phyloP scores from a whole-genome alignment of 2,113 vertebrate genomes.

The Rhizomys pruinosus region DNA sequence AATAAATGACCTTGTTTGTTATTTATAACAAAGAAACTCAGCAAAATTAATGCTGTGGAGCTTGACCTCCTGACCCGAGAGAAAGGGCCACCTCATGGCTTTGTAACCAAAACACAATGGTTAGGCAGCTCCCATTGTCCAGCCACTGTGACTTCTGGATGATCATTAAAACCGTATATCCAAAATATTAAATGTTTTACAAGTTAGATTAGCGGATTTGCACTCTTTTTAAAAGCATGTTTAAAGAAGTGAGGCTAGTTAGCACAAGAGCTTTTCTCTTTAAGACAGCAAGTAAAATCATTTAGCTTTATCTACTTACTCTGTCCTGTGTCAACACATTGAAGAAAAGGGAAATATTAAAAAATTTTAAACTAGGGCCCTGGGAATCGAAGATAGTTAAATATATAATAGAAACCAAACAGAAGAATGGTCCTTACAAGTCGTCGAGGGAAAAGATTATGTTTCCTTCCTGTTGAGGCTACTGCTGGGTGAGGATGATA shows the following conservation, averaged over 20 bases:
- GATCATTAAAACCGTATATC: conserved; percentile 82
- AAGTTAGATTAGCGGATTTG: conserved; percentile 85
- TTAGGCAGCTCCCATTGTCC: conserved; percentile 82
- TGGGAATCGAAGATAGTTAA: conserved; percentile 13
- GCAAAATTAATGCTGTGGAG: conserved; percentile 88
- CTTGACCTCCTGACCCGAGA: conserved; percentile 87
- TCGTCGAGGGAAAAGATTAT: not conserved
- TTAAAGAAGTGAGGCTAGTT: conserved; percentile 75
- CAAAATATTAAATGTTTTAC: conserved; percentile 88
- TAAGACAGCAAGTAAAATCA: conserved; percentile 72
- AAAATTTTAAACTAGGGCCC: conserved; percentile 20
- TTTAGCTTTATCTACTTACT: conserved; percentile 44
- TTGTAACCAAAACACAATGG: conserved; percentile 84
- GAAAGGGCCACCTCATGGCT: conserved; percentile 87
- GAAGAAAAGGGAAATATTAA: conserved; percentile 56
- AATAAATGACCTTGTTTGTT: conserved; percentile 91
- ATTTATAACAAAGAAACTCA: conserved; percentile 89
- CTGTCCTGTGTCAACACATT: conserved; percentile 61
- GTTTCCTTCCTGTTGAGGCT: not conserved
- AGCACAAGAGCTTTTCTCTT: conserved; percentile 66
- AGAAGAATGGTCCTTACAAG: not conserved
- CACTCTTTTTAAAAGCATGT: conserved; percentile 67
- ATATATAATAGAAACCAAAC: not conserved
- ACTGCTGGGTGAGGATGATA: not conserved
- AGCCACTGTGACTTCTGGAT: conserved; percentile 80